These are phyloP conservation scores for Cyclophora albipunctata DNA, from an alignment of 2,888 invertebrate species.

Conservation along the genomic window DNA sequence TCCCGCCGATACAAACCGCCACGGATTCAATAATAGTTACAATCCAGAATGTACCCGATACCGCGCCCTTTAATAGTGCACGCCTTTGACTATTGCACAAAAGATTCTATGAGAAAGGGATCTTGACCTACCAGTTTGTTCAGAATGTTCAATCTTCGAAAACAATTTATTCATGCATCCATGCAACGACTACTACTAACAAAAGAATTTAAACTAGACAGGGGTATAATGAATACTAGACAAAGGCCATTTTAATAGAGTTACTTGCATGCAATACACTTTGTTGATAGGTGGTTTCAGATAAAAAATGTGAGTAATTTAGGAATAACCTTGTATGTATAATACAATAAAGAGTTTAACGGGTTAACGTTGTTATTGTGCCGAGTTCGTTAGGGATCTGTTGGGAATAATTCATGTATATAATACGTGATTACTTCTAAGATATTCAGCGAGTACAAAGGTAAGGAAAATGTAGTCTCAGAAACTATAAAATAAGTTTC, in stretches of 20 bases:
- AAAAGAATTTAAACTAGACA: conserved; percentile 73
- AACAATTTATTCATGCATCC: conserved; percentile 74
- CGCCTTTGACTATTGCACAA: conserved; percentile 69
- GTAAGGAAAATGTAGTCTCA: no score
- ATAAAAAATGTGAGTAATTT: conserved; percentile 29
- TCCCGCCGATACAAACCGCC: conserved; percentile 15
- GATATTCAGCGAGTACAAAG: no score
- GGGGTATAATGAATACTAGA: conserved; percentile 73
- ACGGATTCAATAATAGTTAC: conserved; percentile 48
- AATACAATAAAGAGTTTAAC: background rate
- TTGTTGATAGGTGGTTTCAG: conserved; percentile 42
- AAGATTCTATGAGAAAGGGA: conserved; percentile 73
- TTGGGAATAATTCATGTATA: no score
- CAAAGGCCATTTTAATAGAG: conserved; percentile 67
- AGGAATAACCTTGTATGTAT: no score
- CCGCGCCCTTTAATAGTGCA: conserved; percentile 66
- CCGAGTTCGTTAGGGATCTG: no score
- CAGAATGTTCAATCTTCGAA: conserved; percentile 61
- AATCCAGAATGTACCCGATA: conserved; percentile 49
- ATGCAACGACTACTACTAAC: conserved; percentile 60
- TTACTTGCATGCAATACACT: conserved; percentile 66
- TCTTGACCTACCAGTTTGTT: conserved; percentile 74
- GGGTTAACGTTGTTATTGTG: background rate
- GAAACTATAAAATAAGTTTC: no score
- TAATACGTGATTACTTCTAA: no score